Base-by-base conservation (phyloP, 2,888 invertebrate species). In the Volucella inflata region DNA sequence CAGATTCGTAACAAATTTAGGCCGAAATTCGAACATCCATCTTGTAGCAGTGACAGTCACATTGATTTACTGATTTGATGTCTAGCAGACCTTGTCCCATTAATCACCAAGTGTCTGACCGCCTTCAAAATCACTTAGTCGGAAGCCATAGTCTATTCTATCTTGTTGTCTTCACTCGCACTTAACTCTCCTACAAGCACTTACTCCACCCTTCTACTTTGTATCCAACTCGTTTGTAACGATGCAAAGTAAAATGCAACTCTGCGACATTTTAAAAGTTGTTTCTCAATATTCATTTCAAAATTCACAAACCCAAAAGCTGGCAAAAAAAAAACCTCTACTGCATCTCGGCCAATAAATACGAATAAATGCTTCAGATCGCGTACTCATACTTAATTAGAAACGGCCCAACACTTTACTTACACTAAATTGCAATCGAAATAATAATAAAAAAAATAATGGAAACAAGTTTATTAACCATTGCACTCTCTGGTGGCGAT, bases 341-440 rank as follows among this genome's bases (percentile, higher is more conserved):
- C 64, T 38, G 68, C 55, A 62, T 67, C 60, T 57, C 50, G 36
- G 36, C 48, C 57, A 75, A 80, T 74, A 79, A 79, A 70, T 83
- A 30, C 30, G 30, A 30, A 30, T 30, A 6, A 68, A 78, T 83
- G 44, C 68, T 68, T 57, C 74, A 62, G 78, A 50, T 74, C 64
- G 2, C 59, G 55, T 38, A 50, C 64, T 79, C 79, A 68, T 38
- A 50, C 64, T 79, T 83, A 83, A 83, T 83, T 78, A 83, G 83
- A 79, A 62, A 74, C 74, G 42, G 74, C 79, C 30, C 30, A 62
- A 70, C 83, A 79, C 72, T 79, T 78, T 74, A 30, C 30, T 30
- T 30, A 42, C 50, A 62, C 78, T 70, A 57, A 59, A 30, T 8
- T 51, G 60, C 40, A 65, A 51, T 50, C 50, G 50, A 67, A 59